Evolutionary conservation across 2,113 vertebrate species (phyloP).

Genomic region (Hemichromis elongatus): DNA sequence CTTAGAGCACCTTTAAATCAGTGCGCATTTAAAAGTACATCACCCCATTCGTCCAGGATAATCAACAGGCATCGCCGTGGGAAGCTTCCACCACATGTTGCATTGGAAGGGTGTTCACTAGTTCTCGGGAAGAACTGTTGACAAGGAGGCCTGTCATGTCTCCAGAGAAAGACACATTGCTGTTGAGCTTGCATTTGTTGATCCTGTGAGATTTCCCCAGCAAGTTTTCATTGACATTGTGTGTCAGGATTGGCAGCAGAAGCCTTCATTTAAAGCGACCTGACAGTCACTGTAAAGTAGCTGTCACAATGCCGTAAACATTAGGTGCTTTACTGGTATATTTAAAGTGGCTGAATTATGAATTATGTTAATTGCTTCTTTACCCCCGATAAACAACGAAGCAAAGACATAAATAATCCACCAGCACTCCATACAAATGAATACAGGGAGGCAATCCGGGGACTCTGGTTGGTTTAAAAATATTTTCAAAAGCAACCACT

Average conservation of each 20-base stretch:
- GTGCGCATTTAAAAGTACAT: neutral
- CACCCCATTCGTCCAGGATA: neutral
- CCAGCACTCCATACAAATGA: conserved; percentile 38
- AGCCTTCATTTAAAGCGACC: neutral
- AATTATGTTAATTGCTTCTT: conserved; percentile 10
- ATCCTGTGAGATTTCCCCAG: conserved; percentile 6
- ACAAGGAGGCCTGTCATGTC: conserved; percentile 16
- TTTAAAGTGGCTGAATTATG: conserved; percentile 8
- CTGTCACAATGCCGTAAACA: conserved; percentile 12
- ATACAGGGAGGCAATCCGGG: neutral
- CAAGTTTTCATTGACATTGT: neutral
- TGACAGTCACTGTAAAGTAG: conserved; percentile 29
- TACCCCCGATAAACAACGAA: conserved; percentile 16
- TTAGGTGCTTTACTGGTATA: neutral
- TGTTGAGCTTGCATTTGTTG: conserved; percentile 15
- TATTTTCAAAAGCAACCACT: conserved; percentile 32
- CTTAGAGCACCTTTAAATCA: neutral
- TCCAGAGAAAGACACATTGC: neutral
- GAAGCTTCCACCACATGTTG: neutral
- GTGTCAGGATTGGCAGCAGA: neutral
- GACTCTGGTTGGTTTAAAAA: conserved; percentile 17
- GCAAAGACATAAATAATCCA: conserved; percentile 32
- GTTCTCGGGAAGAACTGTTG: conserved; percentile 11
- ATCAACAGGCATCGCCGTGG: neutral
- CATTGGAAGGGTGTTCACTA: neutral